Base-by-base conservation (phyloP, 2,888 invertebrate genomes). In the Xylophagus ater region DNA sequence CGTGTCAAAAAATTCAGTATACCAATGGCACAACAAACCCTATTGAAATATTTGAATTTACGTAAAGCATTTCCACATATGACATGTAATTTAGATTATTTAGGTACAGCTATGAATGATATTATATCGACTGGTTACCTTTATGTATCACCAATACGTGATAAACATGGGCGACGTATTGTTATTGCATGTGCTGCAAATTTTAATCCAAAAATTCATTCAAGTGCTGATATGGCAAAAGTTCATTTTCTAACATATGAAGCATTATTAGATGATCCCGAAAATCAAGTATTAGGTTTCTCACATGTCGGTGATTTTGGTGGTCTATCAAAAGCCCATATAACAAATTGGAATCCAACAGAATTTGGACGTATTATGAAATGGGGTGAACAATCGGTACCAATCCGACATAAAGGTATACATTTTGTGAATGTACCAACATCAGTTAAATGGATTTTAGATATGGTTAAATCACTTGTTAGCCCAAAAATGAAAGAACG, bases 351-450 rank as follows among this genome's bases (percentile, higher is more conserved):
- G 78, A 76, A 78, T 49, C 79, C 81, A 9, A 70, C 72, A 9
- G 82, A 82, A 60, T 81, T 81, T 53, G 77, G 73, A 1, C 70
- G 76, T 25, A 59, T 81, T 21, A 66, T 82, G 40, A 78, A 76
- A 58, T 82, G 81, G 81, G 80, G 81, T 51, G 82, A 83, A 77
- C 82, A 84, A 72, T 81, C 84, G 1, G 48, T 81, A 44, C 86
- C 87, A 6, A 74, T 85, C 71, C 70, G 85, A 12, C 85, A 86
- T 62, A 85, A 84, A 59, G 76, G 76, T 53, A 72, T 83, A 28
- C 79, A 85, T 55, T 65, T 80, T 42, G 60, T 84, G 23, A 80
- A 84, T 55, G 65, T 85, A 12, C 81, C 82, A 2, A 54, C 72
- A n/a, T 70, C 81, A 1, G 58, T 85, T n/a, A 78, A 78, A 51